These are phyloP conservation scores for Pelochelys cantorii DNA, from an alignment of 2,797 vertebrate species.

Conservation along the genomic window DNA sequence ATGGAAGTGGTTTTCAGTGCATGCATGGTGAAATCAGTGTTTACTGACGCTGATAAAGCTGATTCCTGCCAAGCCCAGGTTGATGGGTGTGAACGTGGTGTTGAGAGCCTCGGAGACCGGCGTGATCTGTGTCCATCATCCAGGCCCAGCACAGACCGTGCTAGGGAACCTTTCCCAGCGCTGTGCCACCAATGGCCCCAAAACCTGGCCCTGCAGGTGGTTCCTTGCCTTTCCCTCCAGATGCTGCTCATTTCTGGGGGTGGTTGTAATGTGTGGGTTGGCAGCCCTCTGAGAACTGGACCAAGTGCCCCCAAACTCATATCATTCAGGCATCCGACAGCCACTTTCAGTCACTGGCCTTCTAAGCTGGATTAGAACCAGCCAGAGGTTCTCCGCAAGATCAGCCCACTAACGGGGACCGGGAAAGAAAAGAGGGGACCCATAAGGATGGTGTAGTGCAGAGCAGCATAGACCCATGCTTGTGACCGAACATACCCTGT, in stretches of 20 bases:
- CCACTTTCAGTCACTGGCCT: not conserved
- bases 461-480: too few relatives aligned
- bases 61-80: not conserved
- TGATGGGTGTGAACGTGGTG: not conserved
- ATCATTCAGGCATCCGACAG: not conserved
- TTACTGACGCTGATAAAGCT: not conserved
- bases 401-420: not conserved
- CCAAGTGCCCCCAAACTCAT: not conserved
- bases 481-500: not conserved
- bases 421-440: not conserved
- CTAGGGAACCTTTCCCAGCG: too few relatives aligned
- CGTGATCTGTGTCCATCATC: not conserved
- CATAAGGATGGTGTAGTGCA: not conserved
- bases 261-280: rapidly evolving
- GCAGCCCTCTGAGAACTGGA: not conserved
- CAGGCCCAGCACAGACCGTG: rapidly evolving
- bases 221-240: not conserved
- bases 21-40: not conserved
- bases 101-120: not conserved
- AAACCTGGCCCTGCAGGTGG: not conserved
- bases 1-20: not conserved
- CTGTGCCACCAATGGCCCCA: not conserved
- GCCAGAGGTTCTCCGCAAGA: not conserved
- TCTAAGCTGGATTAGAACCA: not conserved
- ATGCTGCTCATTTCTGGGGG: not conserved